A percentile compares a stretch with the other conserved stretches of the same genome.
Conservation (phyloP, 2,113 vertebrate genomes). For the Siniperca knerii region DNA sequence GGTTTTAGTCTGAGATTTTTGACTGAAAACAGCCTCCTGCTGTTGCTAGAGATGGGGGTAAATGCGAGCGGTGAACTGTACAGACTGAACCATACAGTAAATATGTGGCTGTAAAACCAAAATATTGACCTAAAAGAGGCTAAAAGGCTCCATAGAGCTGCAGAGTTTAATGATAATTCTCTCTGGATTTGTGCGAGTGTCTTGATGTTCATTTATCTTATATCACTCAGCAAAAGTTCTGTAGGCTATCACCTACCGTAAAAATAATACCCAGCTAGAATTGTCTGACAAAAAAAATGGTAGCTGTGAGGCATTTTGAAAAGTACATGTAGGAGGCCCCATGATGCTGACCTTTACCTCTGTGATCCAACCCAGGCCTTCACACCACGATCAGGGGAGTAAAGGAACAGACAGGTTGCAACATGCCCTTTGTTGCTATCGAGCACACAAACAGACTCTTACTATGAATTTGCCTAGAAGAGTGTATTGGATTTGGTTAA, state of each 20-base stretch:
- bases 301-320: constrained; percentile 33
- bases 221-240: no score
- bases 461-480: constrained; percentile 26
- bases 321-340: constrained; percentile 16
- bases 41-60: not conserved
- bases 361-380: constrained; percentile 43
- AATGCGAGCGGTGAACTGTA: not conserved
- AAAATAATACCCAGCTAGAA: not conserved
- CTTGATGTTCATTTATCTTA: no score
- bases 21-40: not conserved
- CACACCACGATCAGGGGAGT: constrained; percentile 34
- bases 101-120: not conserved
- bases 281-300: not conserved
- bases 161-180: not conserved
- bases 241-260: not conserved
- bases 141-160: not conserved
- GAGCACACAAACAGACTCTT: constrained; percentile 38
- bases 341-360: constrained; percentile 66
- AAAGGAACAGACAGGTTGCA: constrained; percentile 44
- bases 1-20: not conserved
- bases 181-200: not conserved
- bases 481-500: constrained; percentile 31
- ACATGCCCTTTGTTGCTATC: constrained; percentile 54
- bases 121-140: not conserved
- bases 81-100: not conserved